Evolutionary conservation across 2,113 vertebrate species (phyloP), one percentile per base, ranked within the genome.

Genomic region (Sinocyclocheilus rhinocerous): DNA sequence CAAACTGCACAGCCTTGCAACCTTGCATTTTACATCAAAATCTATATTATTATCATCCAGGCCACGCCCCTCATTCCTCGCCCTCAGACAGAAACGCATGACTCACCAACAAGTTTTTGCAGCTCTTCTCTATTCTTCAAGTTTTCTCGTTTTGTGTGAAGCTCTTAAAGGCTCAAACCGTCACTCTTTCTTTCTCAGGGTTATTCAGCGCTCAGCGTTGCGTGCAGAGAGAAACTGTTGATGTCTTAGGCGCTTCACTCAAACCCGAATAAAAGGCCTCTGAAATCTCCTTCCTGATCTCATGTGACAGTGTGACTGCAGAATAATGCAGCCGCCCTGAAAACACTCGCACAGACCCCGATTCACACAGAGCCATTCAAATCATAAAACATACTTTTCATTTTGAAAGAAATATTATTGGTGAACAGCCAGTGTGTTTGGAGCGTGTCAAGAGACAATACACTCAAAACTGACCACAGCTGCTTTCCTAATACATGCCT

Each of bases 101-200:
- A 86, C 48, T 87, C 80, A 70, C 50, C n/a, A 1, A 52, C 36
- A 52, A 65, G 77, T 79, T 82, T 83, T 12, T 48, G 52, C 80
- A 83, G 24, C 45, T 39, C 26, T 61, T 22, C 22, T 69, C 16
- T 26, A 67, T 39, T 39, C 15, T 76, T 61, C 15, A 16, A 79
- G 5, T 26, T 42, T 12, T 33, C 45, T 52, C 6, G 4, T 52
- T 81, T 89, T 42, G 9, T 48, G 26, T 59, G 45, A 84, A 86
- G 75, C 83, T 84, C 59, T 87, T 85, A 76, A 52, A 81, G 36
- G 79, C 79, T 85, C 61, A 81, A 80, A 63, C 39, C 67, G 26
- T 84, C 29, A 79, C 59, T 33, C 22, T 16, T 83, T 83, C 50
- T 26, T 59, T 73, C 67, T 45, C 36, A n/a, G 16, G 55, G 26